Percentiles rank a stretch among this genome's conserved stretches.
phyloP scores from a whole-genome alignment of 2,113 vertebrate genomes.

The Pogona vitticeps region DNA sequence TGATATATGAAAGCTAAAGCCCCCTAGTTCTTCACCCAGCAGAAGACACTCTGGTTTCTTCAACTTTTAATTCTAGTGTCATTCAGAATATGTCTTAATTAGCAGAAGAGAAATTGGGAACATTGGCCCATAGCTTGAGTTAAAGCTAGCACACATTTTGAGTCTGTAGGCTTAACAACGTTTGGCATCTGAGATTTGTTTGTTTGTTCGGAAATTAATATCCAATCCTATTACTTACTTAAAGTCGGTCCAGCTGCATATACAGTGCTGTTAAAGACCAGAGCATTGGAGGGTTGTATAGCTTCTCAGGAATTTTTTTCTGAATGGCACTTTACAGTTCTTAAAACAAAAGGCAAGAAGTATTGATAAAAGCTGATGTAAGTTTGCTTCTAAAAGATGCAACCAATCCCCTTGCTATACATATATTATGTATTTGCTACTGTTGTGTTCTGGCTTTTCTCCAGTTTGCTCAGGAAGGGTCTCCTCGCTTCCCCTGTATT shows the following conservation, averaged over 20 bases:
- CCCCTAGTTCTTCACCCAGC: background rate
- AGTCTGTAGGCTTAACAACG: background rate
- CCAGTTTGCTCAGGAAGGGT: too few species aligned
- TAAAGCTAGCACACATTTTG: background rate
- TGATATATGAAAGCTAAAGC: background rate
- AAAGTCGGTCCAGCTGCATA: background rate
- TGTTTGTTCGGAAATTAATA: background rate
- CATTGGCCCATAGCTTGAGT: background rate
- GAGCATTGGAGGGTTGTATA: background rate
- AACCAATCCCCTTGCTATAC: background rate
- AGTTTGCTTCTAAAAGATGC: background rate
- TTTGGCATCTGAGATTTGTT: background rate
- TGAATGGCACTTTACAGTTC: background rate
- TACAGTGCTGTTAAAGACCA: background rate
- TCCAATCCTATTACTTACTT: background rate
- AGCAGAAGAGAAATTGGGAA: background rate
- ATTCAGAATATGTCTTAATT: background rate
- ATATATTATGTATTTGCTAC: background rate
- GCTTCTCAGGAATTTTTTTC: background rate
- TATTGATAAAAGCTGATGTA: background rate
- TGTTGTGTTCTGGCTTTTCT: too few species aligned
- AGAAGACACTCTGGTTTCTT: background rate
- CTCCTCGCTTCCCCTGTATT: too few species aligned
- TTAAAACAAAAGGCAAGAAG: background rate
- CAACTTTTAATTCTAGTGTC: background rate